Percentiles rank a stretch among this genome's conserved stretches.
phyloP scores from a whole-genome alignment of 2,797 vertebrate species.

The Austrolebias charrua region DNA sequence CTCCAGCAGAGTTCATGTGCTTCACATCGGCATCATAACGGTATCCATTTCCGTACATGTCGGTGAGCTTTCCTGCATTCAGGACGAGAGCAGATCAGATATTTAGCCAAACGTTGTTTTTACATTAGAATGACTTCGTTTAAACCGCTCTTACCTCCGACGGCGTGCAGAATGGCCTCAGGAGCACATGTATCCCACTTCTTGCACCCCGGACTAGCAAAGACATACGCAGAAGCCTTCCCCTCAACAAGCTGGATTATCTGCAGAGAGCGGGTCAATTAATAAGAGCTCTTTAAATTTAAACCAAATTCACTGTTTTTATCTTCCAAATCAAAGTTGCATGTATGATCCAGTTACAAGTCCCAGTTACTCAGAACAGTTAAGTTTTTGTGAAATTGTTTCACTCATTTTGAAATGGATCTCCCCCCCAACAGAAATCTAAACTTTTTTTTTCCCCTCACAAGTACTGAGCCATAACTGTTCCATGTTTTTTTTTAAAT shows the following conservation, averaged over 20 bases:
- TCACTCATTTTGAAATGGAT: no score
- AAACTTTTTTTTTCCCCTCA: no score
- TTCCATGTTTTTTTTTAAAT: no score
- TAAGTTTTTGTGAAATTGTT: no score
- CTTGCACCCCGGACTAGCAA: constrained; percentile 95
- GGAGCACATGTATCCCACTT: constrained; percentile 98
- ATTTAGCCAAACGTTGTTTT: not conserved
- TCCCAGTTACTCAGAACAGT: no score
- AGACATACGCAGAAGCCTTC: constrained; percentile 95
- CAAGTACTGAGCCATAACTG: no score
- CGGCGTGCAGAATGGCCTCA: constrained; percentile 91
- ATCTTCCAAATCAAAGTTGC: no score
- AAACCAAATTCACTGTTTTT: not conserved
- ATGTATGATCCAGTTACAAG: no score
- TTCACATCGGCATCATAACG: constrained; percentile 89
- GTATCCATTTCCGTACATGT: constrained; percentile 89
- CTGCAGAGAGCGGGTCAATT: constrained; percentile 65
- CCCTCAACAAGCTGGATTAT: constrained; percentile 96
- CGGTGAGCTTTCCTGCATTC: constrained; percentile 88
- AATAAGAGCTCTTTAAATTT: not conserved
- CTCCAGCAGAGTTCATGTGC: constrained; percentile 94
- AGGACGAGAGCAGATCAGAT: constrained; percentile 1
- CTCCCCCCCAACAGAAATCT: no score
- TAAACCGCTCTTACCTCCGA: constrained; percentile 83
- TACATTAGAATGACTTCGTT: not conserved